Evolutionary conservation across 2,888 invertebrate species (phyloP), one percentile per base, ranked within the genome.

Genomic region (Dolichopus griseipennis): DNA sequence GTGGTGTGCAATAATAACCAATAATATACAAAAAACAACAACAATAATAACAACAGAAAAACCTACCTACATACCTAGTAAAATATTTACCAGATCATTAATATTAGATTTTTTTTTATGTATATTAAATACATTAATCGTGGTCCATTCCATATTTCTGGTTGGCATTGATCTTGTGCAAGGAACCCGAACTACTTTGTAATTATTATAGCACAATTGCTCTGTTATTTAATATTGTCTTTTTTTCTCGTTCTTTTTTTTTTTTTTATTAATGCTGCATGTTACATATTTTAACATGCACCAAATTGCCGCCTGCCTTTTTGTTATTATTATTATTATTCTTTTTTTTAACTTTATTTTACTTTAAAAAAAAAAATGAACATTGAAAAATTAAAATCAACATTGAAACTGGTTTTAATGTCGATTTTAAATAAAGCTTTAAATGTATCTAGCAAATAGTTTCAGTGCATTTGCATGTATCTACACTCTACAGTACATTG

Each of bases 111-210:
- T 52, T 15, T 4, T 15, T 12, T 2, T 41, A 41, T 41, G 41
- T 27, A 27, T 27, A 27, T 27, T 27, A 27, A 27, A 27, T 27
- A 27, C 41, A 52, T 52, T 18, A 52, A 15, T 18, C 15, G 15
- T n/a, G 52, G 15, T 15, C 12, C 15, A 52, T 6, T n/a, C 43
- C 43, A 52, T 6, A 52, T 52, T 52, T 52, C 52, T 52, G 52
- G 64, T 69, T 71, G 71, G 68, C 71, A 71, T 71, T 71, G 71
- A 71, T 71, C 71, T 71, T 71, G 71, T 67, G 68, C 70, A 66
- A 37, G 34, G 66, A 65, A 67, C 69, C 69, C 43, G 22, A 65
- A 52, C 43, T 61, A 27, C 15, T 27, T 22, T 20, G 8, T 52
- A 18, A 15, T 52, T 52, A 37, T 52, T 52, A 52, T 18, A 37